Conservation (phyloP, 2,113 vertebrate genomes). For the Pelmatolapia mariae region DNA sequence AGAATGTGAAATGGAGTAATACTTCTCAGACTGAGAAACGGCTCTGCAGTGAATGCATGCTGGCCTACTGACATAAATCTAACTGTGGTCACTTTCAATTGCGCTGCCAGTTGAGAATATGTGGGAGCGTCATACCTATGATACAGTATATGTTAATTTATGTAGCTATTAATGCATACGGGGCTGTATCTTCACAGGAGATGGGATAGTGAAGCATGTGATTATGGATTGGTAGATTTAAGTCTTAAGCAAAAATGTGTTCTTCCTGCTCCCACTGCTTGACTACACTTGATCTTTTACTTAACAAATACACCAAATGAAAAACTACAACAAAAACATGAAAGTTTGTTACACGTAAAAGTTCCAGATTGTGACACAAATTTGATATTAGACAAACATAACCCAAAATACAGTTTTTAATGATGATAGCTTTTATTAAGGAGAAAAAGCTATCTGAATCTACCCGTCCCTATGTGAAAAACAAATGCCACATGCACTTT, state of each 20-base stretch:
- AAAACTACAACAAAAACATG: not conserved
- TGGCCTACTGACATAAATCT: slow-evolving; percentile 40
- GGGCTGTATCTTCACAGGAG: not conserved
- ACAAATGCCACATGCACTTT: not conserved
- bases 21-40: slow-evolving; percentile 40
- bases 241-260: not conserved
- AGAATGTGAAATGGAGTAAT: slow-evolving; percentile 61
- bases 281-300: not conserved
- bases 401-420: not conserved
- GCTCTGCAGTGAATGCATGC: slow-evolving; percentile 27
- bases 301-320: not conserved
- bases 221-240: not conserved
- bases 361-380: fast-evolving
- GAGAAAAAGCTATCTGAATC: not conserved
- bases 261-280: not conserved
- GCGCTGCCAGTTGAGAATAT: slow-evolving; percentile 21
- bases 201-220: not conserved
- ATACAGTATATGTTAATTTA: slow-evolving; percentile 46
- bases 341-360: fast-evolving
- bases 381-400: not conserved
- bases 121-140: slow-evolving; percentile 11
- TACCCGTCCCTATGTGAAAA: not conserved
- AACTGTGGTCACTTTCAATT: slow-evolving; percentile 47
- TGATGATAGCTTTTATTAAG: not conserved
- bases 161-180: slow-evolving; percentile 21